Conservation (phyloP, 1,140 invertebrate species). For the Hyphantria cunea region DNA sequence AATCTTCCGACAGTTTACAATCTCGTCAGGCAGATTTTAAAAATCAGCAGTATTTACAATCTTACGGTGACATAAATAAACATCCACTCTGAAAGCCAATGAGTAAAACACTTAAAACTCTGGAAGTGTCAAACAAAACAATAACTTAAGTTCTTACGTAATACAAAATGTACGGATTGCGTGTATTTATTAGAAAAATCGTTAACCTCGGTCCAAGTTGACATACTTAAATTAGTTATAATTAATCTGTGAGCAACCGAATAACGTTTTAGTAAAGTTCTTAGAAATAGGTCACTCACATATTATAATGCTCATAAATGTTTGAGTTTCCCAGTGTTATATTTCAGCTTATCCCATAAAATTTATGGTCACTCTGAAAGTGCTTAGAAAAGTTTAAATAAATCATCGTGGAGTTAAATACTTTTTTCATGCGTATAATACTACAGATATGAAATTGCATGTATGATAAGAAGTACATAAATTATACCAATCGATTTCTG, state of each 20-base stretch:
- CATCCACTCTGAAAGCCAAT: too few relatives aligned
- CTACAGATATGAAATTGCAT: slow-evolving; percentile 16
- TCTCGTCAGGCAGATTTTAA: too few relatives aligned
- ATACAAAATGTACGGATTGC: too few relatives aligned
- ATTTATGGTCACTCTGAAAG: slow-evolving; percentile 18
- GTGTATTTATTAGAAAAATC: too few relatives aligned
- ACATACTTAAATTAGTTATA: slow-evolving; percentile 2
- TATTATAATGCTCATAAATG: slow-evolving; percentile 2
- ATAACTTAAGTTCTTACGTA: too few relatives aligned
- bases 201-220: background rate
- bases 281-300: background rate
- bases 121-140: too few relatives aligned
- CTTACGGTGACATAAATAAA: too few relatives aligned
- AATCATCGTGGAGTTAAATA: slow-evolving; percentile 15
- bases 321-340: background rate
- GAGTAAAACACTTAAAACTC: too few relatives aligned
- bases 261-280: background rate
- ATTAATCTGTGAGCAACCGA: background rate
- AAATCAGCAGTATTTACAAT: too few relatives aligned
- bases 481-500: slow-evolving; percentile 15
- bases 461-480: slow-evolving; percentile 3
- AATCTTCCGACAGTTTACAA: too few relatives aligned
- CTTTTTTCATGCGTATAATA: slow-evolving; percentile 19
- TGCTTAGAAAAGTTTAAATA: slow-evolving; percentile 16
- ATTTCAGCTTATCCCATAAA: background rate